Base-by-base conservation (phyloP, 2,888 invertebrate genomes). In the Notodonta ziczac region DNA sequence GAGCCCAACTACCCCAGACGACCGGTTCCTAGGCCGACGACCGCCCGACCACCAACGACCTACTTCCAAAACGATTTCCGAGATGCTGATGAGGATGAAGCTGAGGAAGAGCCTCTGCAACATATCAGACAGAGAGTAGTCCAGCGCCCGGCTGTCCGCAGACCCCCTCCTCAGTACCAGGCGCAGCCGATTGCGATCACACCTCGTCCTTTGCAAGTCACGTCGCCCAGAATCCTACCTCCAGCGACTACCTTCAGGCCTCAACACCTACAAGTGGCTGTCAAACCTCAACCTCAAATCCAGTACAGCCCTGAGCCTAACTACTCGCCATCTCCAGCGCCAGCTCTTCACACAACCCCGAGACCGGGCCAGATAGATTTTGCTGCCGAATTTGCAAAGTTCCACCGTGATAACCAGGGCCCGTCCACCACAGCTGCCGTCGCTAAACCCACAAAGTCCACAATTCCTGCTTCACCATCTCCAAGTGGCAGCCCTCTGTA, bases 311-410 rank as follows among this genome's bases (percentile, higher is more conserved):
- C 93, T 10, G 88, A 86, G 70, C 89, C 86, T 0, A 91, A 94
- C 84, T 86, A 92, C 83, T 74, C 93, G 50, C 83, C 93, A 13
- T 78, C 88, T 12, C 85, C 93, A 0, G 77, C 82, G 9, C 84
- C 92, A 0, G 83, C 90, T 57, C 81, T 83, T 56, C 76, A 78
- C 51, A 84, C 83, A 16, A 86, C 89, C 0, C 58, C 75, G 32
- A 78, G 85, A 57, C 80, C 88, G 32, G 81, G 86, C 63, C 85
- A 88, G 67, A 95, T 94, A 46, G 96, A 97, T 84, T 97, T 97
- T 69, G 96, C 96, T 63, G 96, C 96, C 48, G 97, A 97, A 86
- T 96, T 97, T 77, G 96, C 96, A 66, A 96, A 95, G 78, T 96
- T 96, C 94, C 95, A 96, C 80, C 93, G 95, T 46, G 96, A 96